phyloP scores from a whole-genome alignment of 2,888 invertebrate species.

The Zaprionus obscuricornis region DNA sequence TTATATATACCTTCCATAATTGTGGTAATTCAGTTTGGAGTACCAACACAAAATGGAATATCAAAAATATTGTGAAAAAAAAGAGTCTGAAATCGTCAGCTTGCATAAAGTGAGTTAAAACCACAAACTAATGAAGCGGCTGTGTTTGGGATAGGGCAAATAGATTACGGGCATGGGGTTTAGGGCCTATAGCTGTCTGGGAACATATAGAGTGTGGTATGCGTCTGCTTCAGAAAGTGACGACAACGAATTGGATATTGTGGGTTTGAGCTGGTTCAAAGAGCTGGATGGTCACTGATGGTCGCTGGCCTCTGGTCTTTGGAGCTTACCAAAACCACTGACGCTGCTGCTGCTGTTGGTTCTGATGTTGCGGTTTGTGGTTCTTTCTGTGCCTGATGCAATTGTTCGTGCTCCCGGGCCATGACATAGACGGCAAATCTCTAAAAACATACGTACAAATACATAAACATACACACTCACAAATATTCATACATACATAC shows the following conservation, averaged over 20 bases:
- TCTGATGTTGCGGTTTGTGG: constrained; percentile 69
- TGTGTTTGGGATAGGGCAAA: constrained; percentile 14
- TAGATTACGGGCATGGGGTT: constrained; percentile 3
- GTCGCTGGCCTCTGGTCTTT: constrained; percentile 50
- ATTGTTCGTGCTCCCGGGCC: constrained; percentile 59
- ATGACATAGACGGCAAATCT: constrained; percentile 56
- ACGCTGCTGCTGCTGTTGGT: constrained; percentile 14
- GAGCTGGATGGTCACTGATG: constrained; percentile 31
- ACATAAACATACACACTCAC: constrained; percentile 15
- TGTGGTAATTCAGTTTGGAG: background rate
- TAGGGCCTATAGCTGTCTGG: constrained; percentile 22
- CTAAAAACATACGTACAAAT: constrained; percentile 18
- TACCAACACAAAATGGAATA: constrained; percentile 10
- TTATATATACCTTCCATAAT: background rate
- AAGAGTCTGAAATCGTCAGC: constrained; percentile 18
- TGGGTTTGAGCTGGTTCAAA: constrained; percentile 64
- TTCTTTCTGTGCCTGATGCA: constrained; percentile 71
- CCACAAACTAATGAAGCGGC: constrained; percentile 72
- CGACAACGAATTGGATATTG: constrained; percentile 49
- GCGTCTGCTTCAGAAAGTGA: constrained; percentile 32
- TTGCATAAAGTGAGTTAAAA: constrained; percentile 36
- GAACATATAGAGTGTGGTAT: constrained; percentile 22
- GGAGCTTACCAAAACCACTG: constrained; percentile 67
- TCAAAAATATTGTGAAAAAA: too few species aligned
- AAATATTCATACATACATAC: constrained; percentile 5